These are phyloP conservation scores for human (Homo sapiens) DNA, from an alignment of 2,113 vertebrate species.

Conservation along the genomic window DNA sequence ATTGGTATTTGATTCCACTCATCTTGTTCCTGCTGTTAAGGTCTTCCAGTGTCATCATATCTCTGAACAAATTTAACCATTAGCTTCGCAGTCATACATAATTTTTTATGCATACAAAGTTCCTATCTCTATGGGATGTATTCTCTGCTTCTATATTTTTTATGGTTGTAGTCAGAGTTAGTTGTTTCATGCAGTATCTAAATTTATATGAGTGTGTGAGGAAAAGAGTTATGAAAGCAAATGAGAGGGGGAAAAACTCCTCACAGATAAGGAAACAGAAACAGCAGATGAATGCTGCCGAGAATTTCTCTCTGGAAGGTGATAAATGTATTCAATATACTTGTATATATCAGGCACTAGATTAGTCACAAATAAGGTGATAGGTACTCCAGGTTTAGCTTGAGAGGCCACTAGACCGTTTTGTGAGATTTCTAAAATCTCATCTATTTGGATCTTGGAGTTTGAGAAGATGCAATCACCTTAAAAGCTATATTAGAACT, in stretches of 20 bases:
- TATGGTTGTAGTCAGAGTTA: slow-evolving; percentile 11
- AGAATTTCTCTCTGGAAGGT: neutral
- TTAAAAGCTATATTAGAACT: neutral
- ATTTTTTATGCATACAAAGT: slow-evolving; percentile 35
- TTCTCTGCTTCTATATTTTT: slow-evolving; percentile 12
- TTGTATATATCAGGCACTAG: neutral
- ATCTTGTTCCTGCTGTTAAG: neutral
- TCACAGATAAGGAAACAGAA: slow-evolving; percentile 19
- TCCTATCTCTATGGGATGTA: neutral
- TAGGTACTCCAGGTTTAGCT: neutral
- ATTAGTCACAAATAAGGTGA: slow-evolving; percentile 7
- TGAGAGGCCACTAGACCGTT: neutral
- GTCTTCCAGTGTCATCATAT: neutral
- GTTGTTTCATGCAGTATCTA: slow-evolving; percentile 18
- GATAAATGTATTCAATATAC: neutral
- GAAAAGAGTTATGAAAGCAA: slow-evolving; percentile 13
- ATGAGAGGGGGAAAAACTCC: neutral
- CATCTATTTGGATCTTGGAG: neutral
- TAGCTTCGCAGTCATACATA: neutral
- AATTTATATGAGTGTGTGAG: neutral
- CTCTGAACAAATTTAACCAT: neutral
- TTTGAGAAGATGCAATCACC: slow-evolving; percentile 19
- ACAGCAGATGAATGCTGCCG: neutral
- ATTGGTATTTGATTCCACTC: neutral
- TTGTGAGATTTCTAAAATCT: neutral